Conservation (phyloP, 2,797 vertebrate species). For the Cirrhinus mrigala region DNA sequence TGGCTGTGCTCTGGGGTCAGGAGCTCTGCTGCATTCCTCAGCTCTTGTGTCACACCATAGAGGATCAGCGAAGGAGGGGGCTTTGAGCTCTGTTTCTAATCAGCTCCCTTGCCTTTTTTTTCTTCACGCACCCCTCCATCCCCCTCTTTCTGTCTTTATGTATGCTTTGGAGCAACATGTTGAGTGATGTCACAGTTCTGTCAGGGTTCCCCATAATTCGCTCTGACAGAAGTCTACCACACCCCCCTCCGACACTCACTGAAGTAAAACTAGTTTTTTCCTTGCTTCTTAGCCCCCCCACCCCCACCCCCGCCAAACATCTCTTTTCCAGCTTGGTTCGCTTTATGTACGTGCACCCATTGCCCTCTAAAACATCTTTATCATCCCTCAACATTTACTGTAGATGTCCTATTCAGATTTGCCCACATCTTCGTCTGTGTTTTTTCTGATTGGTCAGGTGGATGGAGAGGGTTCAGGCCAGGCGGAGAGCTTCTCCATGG, state of each 20-base stretch:
- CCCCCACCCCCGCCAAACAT: neutral
- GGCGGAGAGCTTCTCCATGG: slow-evolving; percentile 85
- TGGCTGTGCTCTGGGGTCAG: slow-evolving; percentile 78
- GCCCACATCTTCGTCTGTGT: neutral
- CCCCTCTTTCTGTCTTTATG: slow-evolving; percentile 46
- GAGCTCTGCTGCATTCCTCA: slow-evolving; percentile 75
- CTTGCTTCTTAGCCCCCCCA: neutral
- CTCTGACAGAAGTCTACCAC: slow-evolving; percentile 58
- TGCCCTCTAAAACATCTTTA: neutral
- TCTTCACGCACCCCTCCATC: neutral
- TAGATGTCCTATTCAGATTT: neutral
- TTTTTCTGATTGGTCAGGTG: slow-evolving; percentile 67
- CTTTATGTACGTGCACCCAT: neutral
- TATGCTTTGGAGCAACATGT: slow-evolving; percentile 52
- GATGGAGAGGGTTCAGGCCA: slow-evolving; percentile 81
- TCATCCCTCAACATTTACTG: neutral
- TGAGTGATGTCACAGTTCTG: slow-evolving; percentile 60
- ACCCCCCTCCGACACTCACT: slow-evolving; percentile 41
- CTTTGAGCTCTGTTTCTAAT: slow-evolving; percentile 82
- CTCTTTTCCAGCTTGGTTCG: neutral
- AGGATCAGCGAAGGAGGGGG: slow-evolving; percentile 63
- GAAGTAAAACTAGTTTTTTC: slow-evolving; percentile 27
- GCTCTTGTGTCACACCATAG: slow-evolving; percentile 79
- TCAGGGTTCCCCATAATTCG: slow-evolving; percentile 54
- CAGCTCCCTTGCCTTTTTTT: slow-evolving; percentile 65